Evolutionary conservation across 2,113 vertebrate genomes (phyloP), one percentile per base, ranked within the genome.

Genomic region (Ammospiza caudacuta): DNA sequence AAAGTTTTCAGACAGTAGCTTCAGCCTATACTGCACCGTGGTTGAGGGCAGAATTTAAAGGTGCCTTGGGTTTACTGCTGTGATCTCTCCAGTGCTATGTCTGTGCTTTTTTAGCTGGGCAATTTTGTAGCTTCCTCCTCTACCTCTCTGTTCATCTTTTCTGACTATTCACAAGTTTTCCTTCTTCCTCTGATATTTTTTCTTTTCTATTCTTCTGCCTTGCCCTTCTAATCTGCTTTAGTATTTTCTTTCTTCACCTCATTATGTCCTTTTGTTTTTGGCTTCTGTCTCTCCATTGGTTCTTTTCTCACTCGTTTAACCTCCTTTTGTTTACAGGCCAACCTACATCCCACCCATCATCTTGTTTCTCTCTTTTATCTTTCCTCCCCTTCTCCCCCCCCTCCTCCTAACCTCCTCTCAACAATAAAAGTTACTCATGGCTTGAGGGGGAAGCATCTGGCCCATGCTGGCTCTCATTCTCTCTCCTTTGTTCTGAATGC

Each of bases 401-500:
- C 77, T 33, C 58, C 64, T 82, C 62, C 67, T 70, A 57, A 70
- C 82, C 91, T 73, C 70, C 67, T 74, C 67, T 92, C 55, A 93
- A 95, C 92, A 96, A 94, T 81, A 52, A 46, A 80, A 81, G 61
- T 93, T 88, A 92, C 79, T 96, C 46, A 77, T 37, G 77, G 92
- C 72, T 94, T 83, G 75, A 74, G 93, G 83, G 87, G 68, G 82
- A 93, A 95, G 93, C 85, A 90, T 94, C 89, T 94, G 90, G 55
- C 87, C 64, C 79, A 17, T 35, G 68, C 87, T 88, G 67, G 44
- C 57, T 90, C 85, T 91, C 52, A 58, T 92, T 95, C 69, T 87
- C 68, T 83, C 58, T 52, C 75, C 39, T 94, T 95, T 97, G 96
- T 93, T 92, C 80, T 96, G 86, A 96, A 90, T 88, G 81, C 47